Evolutionary conservation across 2,888 invertebrate species (phyloP).

Genomic region (Neelides folsomi): DNA sequence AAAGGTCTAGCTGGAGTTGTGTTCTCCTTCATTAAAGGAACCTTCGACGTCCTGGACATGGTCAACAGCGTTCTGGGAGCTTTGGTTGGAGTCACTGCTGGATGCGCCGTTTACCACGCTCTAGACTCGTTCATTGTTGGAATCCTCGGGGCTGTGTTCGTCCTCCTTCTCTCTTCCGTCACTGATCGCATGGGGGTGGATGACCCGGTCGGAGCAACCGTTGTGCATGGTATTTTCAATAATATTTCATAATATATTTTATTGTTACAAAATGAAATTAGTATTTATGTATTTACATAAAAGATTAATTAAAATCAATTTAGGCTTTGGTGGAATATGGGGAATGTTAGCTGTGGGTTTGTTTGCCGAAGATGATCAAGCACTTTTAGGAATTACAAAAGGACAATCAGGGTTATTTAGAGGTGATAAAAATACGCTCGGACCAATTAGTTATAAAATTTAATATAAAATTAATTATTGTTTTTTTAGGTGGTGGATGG

Average conservation of each 20-base stretch:
- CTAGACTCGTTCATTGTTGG: constrained; percentile 78
- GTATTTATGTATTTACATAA: too few relatives aligned
- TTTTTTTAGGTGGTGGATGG: constrained; percentile 65
- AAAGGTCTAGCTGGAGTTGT: constrained; percentile 30
- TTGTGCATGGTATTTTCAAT: constrained; percentile 70
- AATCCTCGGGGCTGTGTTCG: constrained; percentile 57
- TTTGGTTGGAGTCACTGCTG: constrained; percentile 72
- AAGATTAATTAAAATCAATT: too few relatives aligned
- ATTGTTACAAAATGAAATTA: neutral
- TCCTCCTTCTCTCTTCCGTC: constrained; percentile 54
- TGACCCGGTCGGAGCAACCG: constrained; percentile 78
- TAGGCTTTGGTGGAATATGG: constrained; percentile 42
- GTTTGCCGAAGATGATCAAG: constrained; percentile 67
- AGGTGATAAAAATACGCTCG: constrained; percentile 19
- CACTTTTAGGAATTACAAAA: constrained; percentile 55
- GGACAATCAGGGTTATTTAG: constrained; percentile 38
- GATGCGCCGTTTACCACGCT: constrained; percentile 68
- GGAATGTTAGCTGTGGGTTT: constrained; percentile 75
- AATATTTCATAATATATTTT: neutral
- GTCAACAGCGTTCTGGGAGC: constrained; percentile 78
- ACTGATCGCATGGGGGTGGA: constrained; percentile 66
- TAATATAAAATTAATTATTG: constrained; percentile 2
- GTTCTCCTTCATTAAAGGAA: constrained; percentile 40
- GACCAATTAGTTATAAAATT: neutral
- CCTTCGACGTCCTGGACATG: constrained; percentile 65